Evolutionary conservation across 2,888 invertebrate species (phyloP), one percentile per base, ranked within the genome.

Genomic region (Syrphus vitripennis): DNA sequence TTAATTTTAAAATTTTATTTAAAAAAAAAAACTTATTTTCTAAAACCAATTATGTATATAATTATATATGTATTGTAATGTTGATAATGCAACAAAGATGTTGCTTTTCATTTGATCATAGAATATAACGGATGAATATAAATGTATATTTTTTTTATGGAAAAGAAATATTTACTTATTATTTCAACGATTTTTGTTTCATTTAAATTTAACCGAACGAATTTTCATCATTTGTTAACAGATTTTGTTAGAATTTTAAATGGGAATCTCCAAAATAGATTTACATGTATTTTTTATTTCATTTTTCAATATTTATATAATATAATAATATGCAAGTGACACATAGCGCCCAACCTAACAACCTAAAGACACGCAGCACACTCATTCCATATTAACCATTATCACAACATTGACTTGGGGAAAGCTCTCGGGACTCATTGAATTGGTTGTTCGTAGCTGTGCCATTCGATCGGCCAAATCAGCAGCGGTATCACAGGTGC

Each of bases 381-480:
- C 83, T 91, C 90, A 92, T 90, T 92, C 92, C 88, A 92, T 91
- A 89, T 90, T 91, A 88, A 91, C 90, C 75, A 91, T 90, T 92
- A 92, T 92, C 91, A 92, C 92, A 91, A 92, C 90, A 88, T 92
- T 92, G 83, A 92, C 90, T 90, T 92, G 92, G 87, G 92, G 92
- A 88, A 90, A 91, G 87, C 90, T 90, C 87, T 92, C 92, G 71
- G 91, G 91, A 79, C 90, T 91, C 65, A 90, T 89, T 78, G 91
- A 89, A 79, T 82, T 88, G 55, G 90, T 89, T 76, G 92, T 91
- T 71, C 91, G 90, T 74, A 92, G 88, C 89, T 92, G 92, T 87
- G 92, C 90, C 92, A 92, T 92, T 74, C 91, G 91, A 84, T 92
- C 91, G 80, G 91, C 91, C 77, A 92, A 88, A 88, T 92, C 92